Conservation (phyloP, 1,140 invertebrate species). For the Dolichoris vasculosae region DNA sequence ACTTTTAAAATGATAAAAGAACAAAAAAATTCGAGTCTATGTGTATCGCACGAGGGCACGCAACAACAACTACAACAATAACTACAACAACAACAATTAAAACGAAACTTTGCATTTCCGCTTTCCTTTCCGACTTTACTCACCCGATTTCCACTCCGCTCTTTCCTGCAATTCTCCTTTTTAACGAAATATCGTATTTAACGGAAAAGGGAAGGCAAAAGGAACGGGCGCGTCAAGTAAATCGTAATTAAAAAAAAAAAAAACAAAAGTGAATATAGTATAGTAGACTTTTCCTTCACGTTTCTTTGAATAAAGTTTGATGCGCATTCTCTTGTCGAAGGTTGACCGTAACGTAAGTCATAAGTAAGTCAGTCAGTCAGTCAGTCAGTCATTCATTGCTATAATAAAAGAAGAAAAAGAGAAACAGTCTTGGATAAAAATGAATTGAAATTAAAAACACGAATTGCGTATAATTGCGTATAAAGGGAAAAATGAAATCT, state of each 20-base stretch:
- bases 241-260: conserved; percentile 52
- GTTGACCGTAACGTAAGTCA: conserved; percentile 28
- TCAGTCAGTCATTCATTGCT: no score
- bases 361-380: no score
- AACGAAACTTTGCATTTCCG: conserved; percentile 56
- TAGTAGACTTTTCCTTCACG: conserved; percentile 65
- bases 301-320: conserved; percentile 72
- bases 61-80: conserved; percentile 53
- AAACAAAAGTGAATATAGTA: conserved; percentile 61
- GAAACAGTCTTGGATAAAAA: conserved; percentile 28
- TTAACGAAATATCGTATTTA: conserved; percentile 46
- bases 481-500: conserved; percentile 28
- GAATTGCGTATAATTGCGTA: conserved; percentile 35
- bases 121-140: conserved; percentile 59
- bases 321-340: conserved; percentile 54
- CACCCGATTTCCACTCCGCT: conserved; percentile 52
- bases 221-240: conserved; percentile 54
- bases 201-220: conserved; percentile 37
- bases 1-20: conserved; percentile 31
- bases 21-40: conserved; percentile 51
- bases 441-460: conserved; percentile 30
- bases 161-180: conserved; percentile 49
- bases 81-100: conserved; percentile 43
- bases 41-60: conserved; percentile 54
- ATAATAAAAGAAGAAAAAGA: conserved; percentile 22